Percentiles rank a stretch among this genome's conserved stretches.
Conservation (phyloP, 2,797 vertebrate species). For the Rachycentron canadum region DNA sequence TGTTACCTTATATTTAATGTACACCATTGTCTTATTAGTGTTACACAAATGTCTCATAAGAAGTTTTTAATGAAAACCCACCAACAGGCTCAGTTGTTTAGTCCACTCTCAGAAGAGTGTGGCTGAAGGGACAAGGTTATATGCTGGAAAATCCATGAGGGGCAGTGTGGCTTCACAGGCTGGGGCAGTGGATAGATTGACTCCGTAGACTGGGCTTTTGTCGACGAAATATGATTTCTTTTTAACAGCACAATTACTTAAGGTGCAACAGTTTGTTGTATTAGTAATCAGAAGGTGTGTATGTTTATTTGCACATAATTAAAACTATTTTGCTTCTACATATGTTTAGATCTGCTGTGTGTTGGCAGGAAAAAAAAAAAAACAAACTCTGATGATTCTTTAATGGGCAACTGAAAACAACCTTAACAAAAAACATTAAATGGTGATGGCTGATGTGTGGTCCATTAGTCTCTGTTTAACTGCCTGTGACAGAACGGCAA, state of each 20-base stretch:
- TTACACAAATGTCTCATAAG: background rate
- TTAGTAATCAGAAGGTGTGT: background rate
- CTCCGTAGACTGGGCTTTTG: background rate
- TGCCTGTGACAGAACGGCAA: conserved; percentile 19
- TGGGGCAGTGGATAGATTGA: conserved; percentile 32
- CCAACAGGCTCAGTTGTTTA: conserved; percentile 16
- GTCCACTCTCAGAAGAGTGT: conserved; percentile 21
- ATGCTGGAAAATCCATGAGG: conserved; percentile 66
- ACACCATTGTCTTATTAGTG: conserved; percentile 8
- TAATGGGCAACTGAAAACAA: conserved; percentile 14
- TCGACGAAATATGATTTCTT: background rate
- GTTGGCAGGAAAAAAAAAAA: too few relatives aligned
- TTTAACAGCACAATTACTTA: background rate
- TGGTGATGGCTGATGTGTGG: background rate
- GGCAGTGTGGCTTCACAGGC: conserved; percentile 69
- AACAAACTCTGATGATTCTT: background rate
- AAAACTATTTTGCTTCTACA: background rate
- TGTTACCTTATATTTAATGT: conserved; percentile 16
- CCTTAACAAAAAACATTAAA: background rate
- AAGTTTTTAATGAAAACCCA: background rate
- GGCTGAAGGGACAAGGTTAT: conserved; percentile 55
- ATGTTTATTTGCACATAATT: background rate
- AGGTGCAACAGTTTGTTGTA: background rate
- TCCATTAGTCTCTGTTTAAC: conserved; percentile 14
- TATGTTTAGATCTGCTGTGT: background rate